Evolutionary conservation across 2,797 vertebrate species (phyloP), one percentile per base, ranked within the genome.

Genomic region (Molothrus aeneus): DNA sequence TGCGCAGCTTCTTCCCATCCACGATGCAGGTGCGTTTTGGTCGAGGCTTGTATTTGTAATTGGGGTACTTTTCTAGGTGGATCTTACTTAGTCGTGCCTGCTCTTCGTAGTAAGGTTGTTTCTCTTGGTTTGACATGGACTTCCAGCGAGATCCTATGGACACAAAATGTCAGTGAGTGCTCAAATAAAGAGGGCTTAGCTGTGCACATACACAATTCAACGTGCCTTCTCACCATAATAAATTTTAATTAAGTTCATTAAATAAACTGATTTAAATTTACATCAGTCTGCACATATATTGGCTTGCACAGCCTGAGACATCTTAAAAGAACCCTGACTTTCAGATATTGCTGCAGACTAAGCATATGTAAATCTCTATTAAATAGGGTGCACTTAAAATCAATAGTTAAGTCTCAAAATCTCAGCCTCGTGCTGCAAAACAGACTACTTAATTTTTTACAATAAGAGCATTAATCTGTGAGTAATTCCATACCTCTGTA

Each of bases 1-100:
- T 99, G 75, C 99, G 99, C 71, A 99, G 98, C 92, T 99, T 99
- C 97, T 99, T 99, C 38, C 99, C 99, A 32, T 99, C 99, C 47
- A 99, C 99, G 69, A 99, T 99, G 98, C 99, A 99, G 97, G 99
- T 99, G 96, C 99, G 99, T 96, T 99, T 99, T 87, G 99, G 99
- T 97, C 99, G 98, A 22, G 99, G 99, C 97, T 99, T 99, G 98
- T 99, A 99, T 98, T 99, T 99, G 98, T 99, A 99, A 98, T 99
- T 99, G 43, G 99, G 99, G 92, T 99, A 99, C 97, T 99, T 99
- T 98, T 99, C 99, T 98, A 99, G 98, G 97, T 99, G 99, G 88
- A 99, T 99, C 97, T 99, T 99, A 97, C 99, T 99, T 96, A 99
- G 98, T 47, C 99, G 99, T 63, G 99, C 99, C 98, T 99, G 99